Evolutionary conservation across 1,140 invertebrate genomes (phyloP).

Genomic region (Papilio xuthus): DNA sequence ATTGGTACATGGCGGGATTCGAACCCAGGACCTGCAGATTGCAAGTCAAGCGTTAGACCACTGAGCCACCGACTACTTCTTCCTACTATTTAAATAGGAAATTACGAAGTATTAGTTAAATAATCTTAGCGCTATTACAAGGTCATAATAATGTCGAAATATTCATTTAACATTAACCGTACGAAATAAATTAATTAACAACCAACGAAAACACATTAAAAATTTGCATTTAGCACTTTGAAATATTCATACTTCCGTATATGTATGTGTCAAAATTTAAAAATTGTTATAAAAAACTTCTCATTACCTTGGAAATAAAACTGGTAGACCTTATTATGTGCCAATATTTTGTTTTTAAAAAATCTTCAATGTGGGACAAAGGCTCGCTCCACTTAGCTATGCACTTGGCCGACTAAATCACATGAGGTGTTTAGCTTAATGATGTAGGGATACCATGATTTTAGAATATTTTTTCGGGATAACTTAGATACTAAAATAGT

Average conservation of each 20-base stretch:
- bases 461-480: constrained; percentile 7
- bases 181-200: not conserved
- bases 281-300: not conserved
- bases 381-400: constrained; percentile 58
- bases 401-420: constrained; percentile 70
- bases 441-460: constrained; percentile 49
- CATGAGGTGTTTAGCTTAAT: constrained; percentile 47
- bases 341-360: constrained; percentile 29
- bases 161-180: not conserved
- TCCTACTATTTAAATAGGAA: no score
- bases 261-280: constrained; percentile 28
- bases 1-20: no score
- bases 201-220: not conserved
- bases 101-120: not conserved
- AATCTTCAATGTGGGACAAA: constrained; percentile 54
- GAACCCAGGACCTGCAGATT: no score
- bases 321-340: constrained; percentile 30
- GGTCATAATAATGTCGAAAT: not conserved
- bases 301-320: constrained; percentile 19
- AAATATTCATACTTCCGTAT: constrained; percentile 24
- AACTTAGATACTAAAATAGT: not conserved
- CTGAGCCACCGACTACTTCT: no score
- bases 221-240: not conserved
- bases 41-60: no score
- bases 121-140: not conserved